phyloP scores from a whole-genome alignment of 35 echinoderm and acorn worm genomes.

The Patiria miniata region DNA sequence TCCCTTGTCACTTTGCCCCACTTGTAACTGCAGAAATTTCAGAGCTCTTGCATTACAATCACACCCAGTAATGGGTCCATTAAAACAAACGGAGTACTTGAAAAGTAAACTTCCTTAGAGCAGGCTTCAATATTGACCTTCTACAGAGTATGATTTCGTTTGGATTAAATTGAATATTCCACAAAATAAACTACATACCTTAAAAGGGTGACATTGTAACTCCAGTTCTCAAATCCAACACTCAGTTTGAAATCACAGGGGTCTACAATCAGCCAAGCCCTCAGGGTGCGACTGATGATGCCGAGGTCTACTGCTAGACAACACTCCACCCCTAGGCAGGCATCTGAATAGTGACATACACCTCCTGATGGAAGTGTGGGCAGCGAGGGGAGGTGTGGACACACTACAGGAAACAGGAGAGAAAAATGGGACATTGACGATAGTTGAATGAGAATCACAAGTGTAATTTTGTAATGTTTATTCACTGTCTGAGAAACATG shows the following conservation, averaged over 20 bases:
- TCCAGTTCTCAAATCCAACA: slow-evolving; percentile 24
- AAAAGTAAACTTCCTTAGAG: too few species aligned
- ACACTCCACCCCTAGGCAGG: slow-evolving; percentile 29
- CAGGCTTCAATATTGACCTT: too few species aligned
- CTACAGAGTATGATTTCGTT: too few species aligned
- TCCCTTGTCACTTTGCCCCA: slow-evolving; percentile 9
- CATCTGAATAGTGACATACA: slow-evolving; percentile 20
- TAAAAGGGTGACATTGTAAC: slow-evolving; percentile 15
- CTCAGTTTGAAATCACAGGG: slow-evolving; percentile 13
- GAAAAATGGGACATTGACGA: neutral
- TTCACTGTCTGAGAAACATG: too few species aligned
- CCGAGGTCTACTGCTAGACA: slow-evolving; percentile 25
- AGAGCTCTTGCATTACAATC: neutral
- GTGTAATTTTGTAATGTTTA: too few species aligned
- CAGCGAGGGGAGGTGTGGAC: neutral
- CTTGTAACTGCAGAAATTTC: slow-evolving; percentile 7
- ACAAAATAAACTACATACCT: neutral
- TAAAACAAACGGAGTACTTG: too few species aligned
- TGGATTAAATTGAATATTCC: too few species aligned
- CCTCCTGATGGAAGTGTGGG: neutral
- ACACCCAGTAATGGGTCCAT: too few species aligned
- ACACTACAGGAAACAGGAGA: neutral
- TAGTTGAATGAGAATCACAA: too few species aligned
- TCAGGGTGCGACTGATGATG: neutral
- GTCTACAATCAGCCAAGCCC: slow-evolving; percentile 29